Percentiles rank a stretch among this genome's conserved stretches.
Evolutionary conservation across 53 echinoderm and acorn worm genomes (phyloP).

Genomic region (Holothuria scabra): DNA sequence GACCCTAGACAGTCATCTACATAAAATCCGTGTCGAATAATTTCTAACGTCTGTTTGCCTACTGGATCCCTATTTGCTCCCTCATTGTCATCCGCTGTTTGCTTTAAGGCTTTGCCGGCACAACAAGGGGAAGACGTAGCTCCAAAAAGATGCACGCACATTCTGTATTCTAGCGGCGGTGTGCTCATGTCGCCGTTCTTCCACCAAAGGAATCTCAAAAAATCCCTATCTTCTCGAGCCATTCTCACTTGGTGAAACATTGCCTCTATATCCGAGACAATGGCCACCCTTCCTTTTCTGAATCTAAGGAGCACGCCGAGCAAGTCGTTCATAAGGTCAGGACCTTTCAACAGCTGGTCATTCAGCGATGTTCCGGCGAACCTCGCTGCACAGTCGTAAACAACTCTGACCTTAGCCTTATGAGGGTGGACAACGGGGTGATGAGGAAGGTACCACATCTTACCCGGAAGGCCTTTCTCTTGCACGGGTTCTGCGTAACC

Average conservation of each 20-base stretch:
- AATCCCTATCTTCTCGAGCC: too few relatives aligned
- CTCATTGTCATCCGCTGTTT: conserved; percentile 31
- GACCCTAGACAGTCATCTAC: conserved; percentile 40
- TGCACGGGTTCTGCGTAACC: conserved; percentile 41
- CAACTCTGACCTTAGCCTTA: conserved; percentile 43
- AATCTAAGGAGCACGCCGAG: too few relatives aligned
- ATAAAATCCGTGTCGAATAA: conserved; percentile 4
- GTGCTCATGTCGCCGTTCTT: neutral
- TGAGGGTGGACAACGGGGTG: conserved; percentile 52
- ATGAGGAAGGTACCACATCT: conserved; percentile 46
- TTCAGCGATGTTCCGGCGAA: conserved; percentile 47
- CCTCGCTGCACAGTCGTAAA: conserved; percentile 52
- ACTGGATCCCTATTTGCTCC: neutral
- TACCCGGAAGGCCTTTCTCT: conserved; percentile 19
- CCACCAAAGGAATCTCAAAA: too few relatives aligned
- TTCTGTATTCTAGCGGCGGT: neutral
- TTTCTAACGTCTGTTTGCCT: conserved; percentile 3
- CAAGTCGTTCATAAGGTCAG: too few relatives aligned
- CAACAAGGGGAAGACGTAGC: too few relatives aligned
- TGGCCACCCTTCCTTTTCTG: too few relatives aligned
- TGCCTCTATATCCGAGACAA: too few relatives aligned
- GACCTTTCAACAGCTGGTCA: conserved; percentile 15
- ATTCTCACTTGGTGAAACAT: too few relatives aligned
- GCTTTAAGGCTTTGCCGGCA: too few relatives aligned
- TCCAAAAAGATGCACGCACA: too few relatives aligned